Conservation (phyloP, 2,797 vertebrate genomes). For the Tangara arthus region DNA sequence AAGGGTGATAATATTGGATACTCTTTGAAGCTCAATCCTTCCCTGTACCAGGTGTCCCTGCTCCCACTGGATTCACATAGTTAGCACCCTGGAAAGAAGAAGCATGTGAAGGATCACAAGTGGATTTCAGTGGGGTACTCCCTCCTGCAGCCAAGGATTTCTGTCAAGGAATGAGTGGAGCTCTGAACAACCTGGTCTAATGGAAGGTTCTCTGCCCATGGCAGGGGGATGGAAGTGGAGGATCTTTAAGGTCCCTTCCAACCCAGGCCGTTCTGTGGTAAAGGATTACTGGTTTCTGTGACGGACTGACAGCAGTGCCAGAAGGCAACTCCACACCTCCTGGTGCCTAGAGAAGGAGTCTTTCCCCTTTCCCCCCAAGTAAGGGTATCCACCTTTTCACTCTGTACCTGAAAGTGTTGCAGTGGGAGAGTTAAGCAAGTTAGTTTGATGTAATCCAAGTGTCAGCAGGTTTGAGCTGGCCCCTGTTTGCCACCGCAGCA, state of each 20-base stretch:
- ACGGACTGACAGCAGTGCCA: background rate
- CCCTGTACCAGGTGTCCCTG: background rate
- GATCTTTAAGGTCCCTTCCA: background rate
- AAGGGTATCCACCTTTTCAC: background rate
- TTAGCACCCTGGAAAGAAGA: background rate
- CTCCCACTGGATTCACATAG: background rate
- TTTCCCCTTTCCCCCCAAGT: background rate
- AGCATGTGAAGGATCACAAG: background rate
- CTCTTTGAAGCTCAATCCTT: background rate
- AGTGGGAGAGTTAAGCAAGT: background rate
- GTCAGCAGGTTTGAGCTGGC: background rate
- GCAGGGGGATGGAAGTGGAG: background rate
- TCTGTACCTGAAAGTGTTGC: background rate
- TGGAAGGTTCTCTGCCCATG: background rate
- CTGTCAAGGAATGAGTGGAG: background rate
- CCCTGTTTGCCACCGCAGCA: background rate
- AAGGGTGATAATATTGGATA: background rate
- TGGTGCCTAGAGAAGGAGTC: background rate
- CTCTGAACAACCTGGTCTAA: background rate
- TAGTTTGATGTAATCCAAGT: background rate
- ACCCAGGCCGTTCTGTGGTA: background rate
- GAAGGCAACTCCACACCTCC: background rate
- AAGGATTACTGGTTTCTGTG: background rate
- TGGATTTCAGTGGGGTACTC: background rate
- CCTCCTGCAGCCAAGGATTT: background rate